Conservation (phyloP, 2,888 invertebrate species). For the Colletes collaris region DNA sequence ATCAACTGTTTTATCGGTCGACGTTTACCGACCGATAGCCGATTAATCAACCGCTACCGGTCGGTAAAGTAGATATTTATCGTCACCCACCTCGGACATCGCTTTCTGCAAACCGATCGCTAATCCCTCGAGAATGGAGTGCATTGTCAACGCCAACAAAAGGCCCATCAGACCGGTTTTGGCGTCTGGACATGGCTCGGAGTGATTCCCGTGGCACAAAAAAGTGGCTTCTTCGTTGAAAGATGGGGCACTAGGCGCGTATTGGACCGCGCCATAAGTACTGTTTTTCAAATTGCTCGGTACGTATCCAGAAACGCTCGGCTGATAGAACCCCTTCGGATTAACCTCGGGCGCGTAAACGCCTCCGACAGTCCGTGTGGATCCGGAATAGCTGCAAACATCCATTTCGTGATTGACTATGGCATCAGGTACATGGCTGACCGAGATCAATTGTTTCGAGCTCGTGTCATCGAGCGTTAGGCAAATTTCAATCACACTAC, state of each 20-base stretch:
- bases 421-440: not conserved
- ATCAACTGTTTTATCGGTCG: no score
- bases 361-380: conserved; percentile 33
- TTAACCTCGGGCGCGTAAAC: conserved; percentile 37
- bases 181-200: conserved; percentile 86
- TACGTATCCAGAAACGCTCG: conserved; percentile 25
- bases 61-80: not conserved
- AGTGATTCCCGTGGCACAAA: conserved; percentile 88
- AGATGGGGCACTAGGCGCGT: conserved; percentile 60
- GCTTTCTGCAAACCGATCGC: conserved; percentile 91
- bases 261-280: conserved; percentile 60
- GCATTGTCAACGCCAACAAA: conserved; percentile 89
- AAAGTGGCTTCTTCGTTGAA: conserved; percentile 82
- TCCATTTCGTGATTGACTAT: not conserved
- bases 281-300: conserved; percentile 23
- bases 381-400: conserved; percentile 36
- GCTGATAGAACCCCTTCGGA: conserved; percentile 50
- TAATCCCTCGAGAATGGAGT: conserved; percentile 91
- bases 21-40: no score
- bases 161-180: conserved; percentile 88
- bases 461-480: not conserved
- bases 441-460: not conserved
- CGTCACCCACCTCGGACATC: conserved; percentile 85
- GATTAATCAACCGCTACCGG: no score
- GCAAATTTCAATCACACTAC: no score